phyloP scores from a whole-genome alignment of 1,140 invertebrate genomes.

The Amphibalanus amphitrite region DNA sequence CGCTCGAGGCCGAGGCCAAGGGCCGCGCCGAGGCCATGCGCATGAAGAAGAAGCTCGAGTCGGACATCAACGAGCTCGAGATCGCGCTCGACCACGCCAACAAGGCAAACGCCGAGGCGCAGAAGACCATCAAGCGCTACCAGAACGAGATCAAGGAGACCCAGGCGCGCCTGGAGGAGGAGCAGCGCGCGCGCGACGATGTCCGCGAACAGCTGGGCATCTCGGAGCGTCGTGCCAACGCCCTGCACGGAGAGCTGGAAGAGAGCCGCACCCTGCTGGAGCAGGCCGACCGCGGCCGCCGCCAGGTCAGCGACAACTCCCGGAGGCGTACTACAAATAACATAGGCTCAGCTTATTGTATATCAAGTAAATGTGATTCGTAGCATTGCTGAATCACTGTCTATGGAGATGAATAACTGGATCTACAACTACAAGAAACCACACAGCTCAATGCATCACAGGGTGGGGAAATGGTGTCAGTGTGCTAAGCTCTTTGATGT shows the following conservation, averaged over 20 bases:
- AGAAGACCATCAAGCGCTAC: slow-evolving; percentile 42
- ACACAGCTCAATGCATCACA: no score
- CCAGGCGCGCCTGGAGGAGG: slow-evolving; percentile 41
- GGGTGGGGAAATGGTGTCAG: no score
- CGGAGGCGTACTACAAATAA: no score
- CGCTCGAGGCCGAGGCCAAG: slow-evolving; percentile 37
- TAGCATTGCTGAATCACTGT: no score
- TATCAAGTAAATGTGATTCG: no score
- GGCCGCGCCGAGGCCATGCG: slow-evolving; percentile 40
- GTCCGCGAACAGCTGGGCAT: slow-evolving; percentile 37
- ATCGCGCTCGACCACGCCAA: slow-evolving; percentile 32
- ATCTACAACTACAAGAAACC: no score
- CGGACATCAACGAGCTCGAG: slow-evolving; percentile 41
- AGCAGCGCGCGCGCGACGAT: slow-evolving; percentile 35
- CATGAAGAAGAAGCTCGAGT: slow-evolving; percentile 42
- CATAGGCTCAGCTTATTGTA: no score
- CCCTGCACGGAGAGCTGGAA: slow-evolving; percentile 34
- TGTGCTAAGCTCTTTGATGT: no score
- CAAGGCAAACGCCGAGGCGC: slow-evolving; percentile 39
- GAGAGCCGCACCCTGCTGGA: slow-evolving; percentile 47
- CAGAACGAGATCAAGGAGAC: slow-evolving; percentile 39
- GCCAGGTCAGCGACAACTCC: slow-evolving; percentile 40
- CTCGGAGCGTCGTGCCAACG: slow-evolving; percentile 29
- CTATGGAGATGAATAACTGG: no score
- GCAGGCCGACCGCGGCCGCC: slow-evolving; percentile 88